Evolutionary conservation across 2,797 vertebrate species (phyloP), one percentile per base, ranked within the genome.

Genomic region (Protosalanx chinensis): DNA sequence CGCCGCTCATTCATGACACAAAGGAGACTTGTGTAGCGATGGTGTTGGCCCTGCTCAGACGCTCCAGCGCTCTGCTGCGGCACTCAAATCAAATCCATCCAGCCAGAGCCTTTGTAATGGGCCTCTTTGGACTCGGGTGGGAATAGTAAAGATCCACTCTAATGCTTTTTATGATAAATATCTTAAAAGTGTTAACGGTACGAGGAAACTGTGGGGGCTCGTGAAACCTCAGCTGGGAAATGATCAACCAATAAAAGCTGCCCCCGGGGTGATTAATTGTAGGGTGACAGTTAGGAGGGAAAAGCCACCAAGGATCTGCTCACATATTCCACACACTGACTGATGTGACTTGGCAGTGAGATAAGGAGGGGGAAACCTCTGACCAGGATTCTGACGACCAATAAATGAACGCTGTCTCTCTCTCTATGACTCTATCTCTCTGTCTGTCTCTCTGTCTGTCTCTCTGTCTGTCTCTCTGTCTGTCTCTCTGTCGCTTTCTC

Each of bases 91-190:
- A 91, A 91, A 89, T 6, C 81, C 85, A 90, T 81, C 82, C 84
- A 86, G 84, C 87, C 84, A 83, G 35, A 85, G 79, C 85, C 73
- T 80, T 46, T 59, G 73, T 84, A 88, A 91, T 89, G 80, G 83
- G 76, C 79, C 86, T 72, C 70, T 61, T 1, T 1, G 79, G 33
- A 35, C 57, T 46, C 37, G 60, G 71, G 59, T n/a, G 16, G 72
- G 80, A 81, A 72, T 78, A 56, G 77, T 82, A 81, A 83, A 80
- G 70, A 78, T 84, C 88, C 84, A 87, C 87, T 86, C 81, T 87
- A 84, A 88, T 88, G 89, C 73, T 1, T 89, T 91, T 91, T 89
- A 91, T 89, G 87, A 90, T 85, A 87, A 85, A 87, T 87, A 86
- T 82, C 84, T 88, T 75, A 76, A 87, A 90, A 85, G 82, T 82